Base-by-base conservation (phyloP, 1,140 invertebrate genomes). In the Drosophila melanica region DNA sequence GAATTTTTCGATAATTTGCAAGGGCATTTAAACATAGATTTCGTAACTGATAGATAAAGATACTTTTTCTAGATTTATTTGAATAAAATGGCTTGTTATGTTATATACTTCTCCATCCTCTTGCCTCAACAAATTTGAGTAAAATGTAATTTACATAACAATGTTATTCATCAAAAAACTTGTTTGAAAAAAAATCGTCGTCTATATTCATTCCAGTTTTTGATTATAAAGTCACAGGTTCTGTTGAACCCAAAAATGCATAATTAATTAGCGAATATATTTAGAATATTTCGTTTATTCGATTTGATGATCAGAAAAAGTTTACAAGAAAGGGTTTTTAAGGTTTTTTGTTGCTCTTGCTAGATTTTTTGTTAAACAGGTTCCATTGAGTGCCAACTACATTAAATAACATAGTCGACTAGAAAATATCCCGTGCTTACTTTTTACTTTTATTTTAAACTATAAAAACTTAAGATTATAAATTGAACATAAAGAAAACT, bases 181-280 rank as follows among this genome's bases (percentile, higher is more conserved):
- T 57, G 74, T 57, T 67, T 62, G 16, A 35, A 67, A 48, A 23
- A 57, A 70, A 59, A 27, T 27, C 27, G 12, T 50, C n/a, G 48
- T 12, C 12, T 33, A 27, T 44, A 44, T 44, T 23, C 18, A 42
- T 54, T 41, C 18, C 27, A 48, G 16, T 33, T 42, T 16, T 51
- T 67, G 44, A 30, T 27, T 51, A 74, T 75, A 75, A 78, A 78
- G 75, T 60, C 75, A 87, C 62, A 81, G n/a, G 72, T 60, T 71
- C 44, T 66, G 41, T 66, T 65, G 60, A 87, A 69, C 66, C 73
- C 48, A 42, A 37, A 54, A 6, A 20, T 59, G 23, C 47, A 68
- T 62, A 59, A 33, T 33, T 66, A 51, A 58, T 50, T 7, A 16
- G 16, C n/a, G 16, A 27, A 4, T 16, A 23, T 65, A 27, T 66